phyloP scores from a whole-genome alignment of 2,113 vertebrate genomes.

The Pteruthius melanotis region DNA sequence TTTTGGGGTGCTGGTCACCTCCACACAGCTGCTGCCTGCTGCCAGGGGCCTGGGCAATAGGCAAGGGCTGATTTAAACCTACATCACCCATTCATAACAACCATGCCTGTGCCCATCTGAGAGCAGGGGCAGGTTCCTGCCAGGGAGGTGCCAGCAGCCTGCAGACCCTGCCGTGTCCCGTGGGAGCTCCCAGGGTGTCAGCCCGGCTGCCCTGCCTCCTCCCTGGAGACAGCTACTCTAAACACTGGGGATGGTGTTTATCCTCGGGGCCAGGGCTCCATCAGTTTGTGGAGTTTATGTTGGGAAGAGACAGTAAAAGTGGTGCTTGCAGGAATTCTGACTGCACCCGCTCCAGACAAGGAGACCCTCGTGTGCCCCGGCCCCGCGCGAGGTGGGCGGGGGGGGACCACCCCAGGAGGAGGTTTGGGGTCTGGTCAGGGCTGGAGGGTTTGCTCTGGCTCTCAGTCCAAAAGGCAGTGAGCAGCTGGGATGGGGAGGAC shows the following conservation, averaged over 20 bases:
- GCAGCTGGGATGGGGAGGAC: background rate
- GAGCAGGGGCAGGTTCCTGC: background rate
- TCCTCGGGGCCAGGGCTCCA: background rate
- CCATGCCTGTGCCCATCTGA: background rate
- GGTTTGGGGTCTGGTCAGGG: background rate
- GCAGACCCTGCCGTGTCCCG: rapidly evolving
- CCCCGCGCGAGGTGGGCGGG: rapidly evolving
- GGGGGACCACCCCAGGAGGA: background rate
- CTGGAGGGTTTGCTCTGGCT: background rate
- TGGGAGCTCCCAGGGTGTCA: rapidly evolving
- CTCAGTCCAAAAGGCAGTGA: background rate
- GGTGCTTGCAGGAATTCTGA: background rate
- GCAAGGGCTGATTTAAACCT: too few species aligned
- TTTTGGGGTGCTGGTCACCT: too few species aligned
- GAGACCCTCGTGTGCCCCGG: background rate
- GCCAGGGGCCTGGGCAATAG: too few species aligned
- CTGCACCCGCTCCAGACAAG: background rate
- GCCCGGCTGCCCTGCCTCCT: background rate
- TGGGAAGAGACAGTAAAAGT: background rate
- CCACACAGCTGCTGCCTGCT: too few species aligned
- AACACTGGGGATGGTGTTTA: slow-evolving; percentile 11
- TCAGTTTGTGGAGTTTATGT: background rate
- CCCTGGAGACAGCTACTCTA: background rate
- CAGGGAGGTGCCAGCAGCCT: background rate
- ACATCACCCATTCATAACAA: too few species aligned